Evolutionary conservation across 1,140 invertebrate genomes (phyloP), one percentile per base, ranked within the genome.

Genomic region (Drosophila micromelanica): DNA sequence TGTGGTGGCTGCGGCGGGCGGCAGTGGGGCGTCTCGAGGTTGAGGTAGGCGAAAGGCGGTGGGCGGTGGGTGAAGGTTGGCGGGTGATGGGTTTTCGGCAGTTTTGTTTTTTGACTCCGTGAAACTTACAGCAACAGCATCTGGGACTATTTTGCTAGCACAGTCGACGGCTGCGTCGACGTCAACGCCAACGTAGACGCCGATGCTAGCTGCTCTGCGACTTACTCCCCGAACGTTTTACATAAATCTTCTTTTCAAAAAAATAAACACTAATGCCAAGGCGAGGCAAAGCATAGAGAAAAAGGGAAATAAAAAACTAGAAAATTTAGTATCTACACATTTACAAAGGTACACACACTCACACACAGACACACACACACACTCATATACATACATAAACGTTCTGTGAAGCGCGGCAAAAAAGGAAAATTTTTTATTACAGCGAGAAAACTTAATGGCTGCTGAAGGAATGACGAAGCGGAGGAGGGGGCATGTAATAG

Each of bases 261-360:
- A 85, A 87, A 89, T 84, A 89, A 89, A 84, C 84, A 89, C 84
- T 89, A 89, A 89, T 89, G 80, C 84, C 77, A 73, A 76, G 65
- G 73, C 61, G 15, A 60, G 20, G 62, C 55, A 51, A 67, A 59
- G 60, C 35, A 56, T 46, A 43, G 60, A 54, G 64, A 32, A 54
- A 80, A 80, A 75, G 68, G 68, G 59, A 82, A 71, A 71, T 77
- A 73, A 75, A 82, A 80, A 89, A 89, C 84, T 89, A 89, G 85
- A 89, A 89, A 89, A 89, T 89, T 90, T 89, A 89, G 84, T 89
- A 89, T 90, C 85, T 90, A 89, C 76, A 89, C 76, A 82, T 59
- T 78, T 42, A 82, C 46, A 81, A 35, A 68, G 37, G 49, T 38
- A 67, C 52, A 73, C 60, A 77, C 45, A 59, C 52, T 73, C 60